Evolutionary conservation across 2,888 invertebrate species (phyloP), one percentile per base, ranked within the genome.

Genomic region (Sycophila texana): DNA sequence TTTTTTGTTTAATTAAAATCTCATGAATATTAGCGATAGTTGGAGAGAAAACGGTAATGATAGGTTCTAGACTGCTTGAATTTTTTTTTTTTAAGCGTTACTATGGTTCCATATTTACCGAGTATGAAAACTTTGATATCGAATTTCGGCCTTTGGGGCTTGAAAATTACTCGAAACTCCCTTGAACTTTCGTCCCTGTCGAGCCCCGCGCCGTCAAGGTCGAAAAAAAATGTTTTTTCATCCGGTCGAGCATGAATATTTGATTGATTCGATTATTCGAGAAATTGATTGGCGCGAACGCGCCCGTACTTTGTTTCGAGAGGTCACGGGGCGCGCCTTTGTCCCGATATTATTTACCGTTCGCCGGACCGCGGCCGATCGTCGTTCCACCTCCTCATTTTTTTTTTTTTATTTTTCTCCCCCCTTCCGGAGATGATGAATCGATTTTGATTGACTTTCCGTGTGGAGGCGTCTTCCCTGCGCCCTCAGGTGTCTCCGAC

Each of bases 201-300:
- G 13, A 20, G 20, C 61, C 26, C 1, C 63, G 22, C 22, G 2
- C 55, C 7, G 47, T 12, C 10, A 30, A 16, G 39, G 47, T 3
- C 39, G 39, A 63, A 73, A 78, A 78, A 61, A 75, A 73, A 49
- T 57, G 55, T 60, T 73, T 67, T 49, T 67, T 76, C 61, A 63
- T 63, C 63, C 76, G 47, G 20, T 22, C 61, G 57, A 73, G 68
- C 71, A 57, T 63, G 76, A 80, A 63, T 39, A 80, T 77, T 67
- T 73, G 77, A 77, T 77, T 72, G 77, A 72, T 77, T 77, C 72
- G 77, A 77, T 77, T 73, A 73, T 68, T 73, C 57, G 49, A 47
- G 49, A 75, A 72, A 71, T 72, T 61, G 67, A 79, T 75, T 72
- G 79, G 61, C 57, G 47, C 63, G 47, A 16, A 13, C 10, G 20